A percentile compares a stretch with the other conserved stretches of the same genome.
Evolutionary conservation across 2,113 vertebrate species (phyloP).

Genomic region (Silurus glanis): DNA sequence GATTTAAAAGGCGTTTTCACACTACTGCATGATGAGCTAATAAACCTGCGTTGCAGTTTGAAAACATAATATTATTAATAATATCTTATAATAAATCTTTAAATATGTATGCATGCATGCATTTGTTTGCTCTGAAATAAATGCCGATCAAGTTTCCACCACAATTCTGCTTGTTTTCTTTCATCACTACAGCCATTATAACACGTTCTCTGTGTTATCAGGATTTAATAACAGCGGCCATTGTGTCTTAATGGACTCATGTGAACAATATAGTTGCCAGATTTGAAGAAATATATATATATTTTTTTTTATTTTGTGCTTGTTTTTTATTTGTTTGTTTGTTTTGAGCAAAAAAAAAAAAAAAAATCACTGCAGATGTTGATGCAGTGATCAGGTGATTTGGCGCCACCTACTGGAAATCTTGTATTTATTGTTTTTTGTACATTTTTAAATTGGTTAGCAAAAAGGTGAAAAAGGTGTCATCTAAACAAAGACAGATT

Average conservation of each 20-base stretch:
- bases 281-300: not conserved
- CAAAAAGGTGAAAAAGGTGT: too few species aligned
- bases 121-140: not conserved
- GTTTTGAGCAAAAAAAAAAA: not conserved
- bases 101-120: not conserved
- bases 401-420: conserved; percentile 86
- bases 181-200: not conserved
- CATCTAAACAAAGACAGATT: not conserved
- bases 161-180: not conserved
- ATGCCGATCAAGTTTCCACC: not conserved
- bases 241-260: not conserved
- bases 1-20: not conserved
- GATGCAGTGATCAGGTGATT: conserved; percentile 66
- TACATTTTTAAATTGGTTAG: not conserved
- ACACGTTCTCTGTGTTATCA: not conserved
- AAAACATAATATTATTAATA: not conserved
- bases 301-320: not conserved
- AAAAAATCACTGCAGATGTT: not conserved
- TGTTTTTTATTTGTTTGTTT: not conserved
- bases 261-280: not conserved
- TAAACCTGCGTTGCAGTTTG: not conserved
- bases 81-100: not conserved
- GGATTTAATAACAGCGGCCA: not conserved
- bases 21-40: not conserved
- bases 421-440: too few species aligned